Evolutionary conservation across 2,797 vertebrate species (phyloP), one percentile per base, ranked within the genome.

Genomic region (Falco cherrug): DNA sequence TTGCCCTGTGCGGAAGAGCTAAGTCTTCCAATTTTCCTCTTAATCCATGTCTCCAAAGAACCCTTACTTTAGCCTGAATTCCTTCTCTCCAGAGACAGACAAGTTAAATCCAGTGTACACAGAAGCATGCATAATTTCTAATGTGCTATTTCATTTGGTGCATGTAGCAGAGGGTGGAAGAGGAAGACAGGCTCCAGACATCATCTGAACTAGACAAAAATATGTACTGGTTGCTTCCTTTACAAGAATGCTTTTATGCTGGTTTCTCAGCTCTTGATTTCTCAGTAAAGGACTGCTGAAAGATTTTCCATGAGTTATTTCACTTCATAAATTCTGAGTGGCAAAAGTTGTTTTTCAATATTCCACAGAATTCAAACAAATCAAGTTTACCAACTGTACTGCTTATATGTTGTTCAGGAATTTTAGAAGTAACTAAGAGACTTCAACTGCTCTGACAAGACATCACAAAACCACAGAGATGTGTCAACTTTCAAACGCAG

Each of bases 81-180:
- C 59, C 31, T 78, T 41, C 35, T 64, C 63, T 39, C 37, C 33
- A 20, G 26, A 91, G 28, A 57, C 5, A 37, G 13, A 10, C 41
- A 53, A 50, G 11, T 39, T 15, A 80, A 67, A 22, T 7, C 69
- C 51, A 39, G n/a, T 10, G 68, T 8, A 57, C 16, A 11, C 7
- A 60, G 17, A 24, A 11, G 16, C 11, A 53, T 0, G 0, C 18
- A 18, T 6, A 6, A 67, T 33, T 56, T 78, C 28, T 28, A 37
- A 9, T 7, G 11, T 12, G 22, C 10, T 60, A 5, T 35, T 45
- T 41, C 6, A 84, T 28, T 45, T 21, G 6, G 10, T 45, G 43
- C 8, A 9, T 2, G 8, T 18, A 53, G 37, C 3, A 10, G 4
- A 35, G 33, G 6, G 19, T 17, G 5, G 9, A 56, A 84, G 19